Evolutionary conservation across 2,113 vertebrate genomes (phyloP).

Genomic region (Neodontobutis hainanensis): DNA sequence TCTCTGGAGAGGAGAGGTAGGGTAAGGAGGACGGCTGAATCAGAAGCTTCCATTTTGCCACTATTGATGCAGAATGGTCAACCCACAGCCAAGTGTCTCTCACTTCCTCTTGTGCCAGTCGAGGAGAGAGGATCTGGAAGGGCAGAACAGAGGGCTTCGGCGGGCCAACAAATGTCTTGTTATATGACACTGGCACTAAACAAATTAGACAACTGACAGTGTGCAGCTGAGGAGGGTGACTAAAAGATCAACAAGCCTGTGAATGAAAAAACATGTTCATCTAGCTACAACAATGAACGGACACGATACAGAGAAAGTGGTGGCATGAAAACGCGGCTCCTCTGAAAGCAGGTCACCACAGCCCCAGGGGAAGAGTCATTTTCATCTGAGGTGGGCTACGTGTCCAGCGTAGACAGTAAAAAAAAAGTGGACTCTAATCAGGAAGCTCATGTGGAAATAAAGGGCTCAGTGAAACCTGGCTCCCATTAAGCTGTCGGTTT

Average conservation of each 20-base stretch:
- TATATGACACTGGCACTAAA: constrained; percentile 29
- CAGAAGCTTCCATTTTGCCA: constrained; percentile 69
- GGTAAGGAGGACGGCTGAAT: constrained; percentile 66
- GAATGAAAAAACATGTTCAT: constrained; percentile 43
- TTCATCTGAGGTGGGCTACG: constrained; percentile 18
- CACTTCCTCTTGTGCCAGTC: constrained; percentile 49
- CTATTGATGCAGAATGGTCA: constrained; percentile 51
- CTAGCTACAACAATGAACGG: constrained; percentile 22
- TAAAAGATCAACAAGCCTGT: constrained; percentile 45
- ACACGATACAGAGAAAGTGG: constrained; percentile 22
- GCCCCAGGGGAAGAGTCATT: constrained; percentile 60
- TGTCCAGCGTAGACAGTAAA: constrained; percentile 17
- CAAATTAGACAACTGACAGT: constrained; percentile 19
- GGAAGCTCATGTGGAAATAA: no score
- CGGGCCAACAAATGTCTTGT: constrained; percentile 4
- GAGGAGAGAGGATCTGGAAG: constrained; percentile 27
- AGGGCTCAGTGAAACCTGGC: no score
- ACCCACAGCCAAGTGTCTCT: constrained; percentile 51
- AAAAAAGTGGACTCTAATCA: background rate
- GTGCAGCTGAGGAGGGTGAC: constrained; percentile 27
- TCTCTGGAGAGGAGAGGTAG: constrained; percentile 79
- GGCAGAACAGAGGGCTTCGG: constrained; percentile 23
- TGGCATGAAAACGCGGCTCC: constrained; percentile 42
- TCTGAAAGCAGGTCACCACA: constrained; percentile 65
- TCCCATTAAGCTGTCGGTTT: background rate